Evolutionary conservation across 2,113 vertebrate species (phyloP), one percentile per base, ranked within the genome.

Genomic region (Rousettus leschenaultii): DNA sequence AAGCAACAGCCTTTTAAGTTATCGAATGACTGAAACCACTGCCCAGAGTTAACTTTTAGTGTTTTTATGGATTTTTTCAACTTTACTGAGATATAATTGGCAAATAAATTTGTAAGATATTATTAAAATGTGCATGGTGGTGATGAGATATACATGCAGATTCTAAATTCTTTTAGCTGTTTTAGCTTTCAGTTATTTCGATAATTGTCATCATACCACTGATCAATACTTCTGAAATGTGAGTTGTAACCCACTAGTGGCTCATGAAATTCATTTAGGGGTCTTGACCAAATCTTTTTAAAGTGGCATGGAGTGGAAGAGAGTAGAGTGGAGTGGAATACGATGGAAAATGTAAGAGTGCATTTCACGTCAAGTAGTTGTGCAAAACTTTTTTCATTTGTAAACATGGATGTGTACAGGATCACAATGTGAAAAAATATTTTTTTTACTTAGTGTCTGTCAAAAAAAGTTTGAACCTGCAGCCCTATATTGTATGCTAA

Each of bases 1-100:
- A 63, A 63, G 10, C 8, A 45, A 0, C n/a, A 48, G 5, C 6
- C 35, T 22, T 2, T 1, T 15, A 6, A 33, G 24, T 5, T 24
- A 28, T 26, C 8, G 43, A 18, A 28, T 40, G 22, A 19, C 22
- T 0, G 7, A 14, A 6, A 9, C 30, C 82, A 2, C 24, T 35
- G 43, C 33, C 33, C 21, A 6, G 7, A 79, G 33, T 10, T 1
- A 4, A 24, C 55, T 78, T 51, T 57, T 30, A 19, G 16, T 35
- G 61, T 5, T 15, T 77, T 28, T 35, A 5, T 48, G 13, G 19
- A 3, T 38, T 57, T 48, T 38, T 74, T 15, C 28, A 65, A 12
- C 35, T 89, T 65, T 66, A 18, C 22, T 28, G 77, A 65, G 12
- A 16, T 19, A 40, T 63, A 51, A n/a, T 40, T 55, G 22, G 57